Conservation (phyloP, 2,888 invertebrate genomes). For the Cabera pusaria region DNA sequence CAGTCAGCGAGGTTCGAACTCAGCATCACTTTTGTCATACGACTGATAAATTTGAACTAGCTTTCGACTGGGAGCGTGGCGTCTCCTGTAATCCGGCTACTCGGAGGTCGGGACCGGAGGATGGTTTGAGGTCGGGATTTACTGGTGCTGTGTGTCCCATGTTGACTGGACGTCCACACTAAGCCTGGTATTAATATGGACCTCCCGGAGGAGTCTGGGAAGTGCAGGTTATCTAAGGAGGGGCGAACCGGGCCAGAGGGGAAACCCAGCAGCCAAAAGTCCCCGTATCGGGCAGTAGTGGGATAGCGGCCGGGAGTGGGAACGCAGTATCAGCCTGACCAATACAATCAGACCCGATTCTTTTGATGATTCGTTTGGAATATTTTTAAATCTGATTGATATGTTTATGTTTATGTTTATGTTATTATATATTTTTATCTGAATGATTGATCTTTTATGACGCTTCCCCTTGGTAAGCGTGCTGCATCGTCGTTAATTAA, state of each 20-base stretch:
- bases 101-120: constrained; percentile 89
- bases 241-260: constrained; percentile 99
- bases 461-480: no score
- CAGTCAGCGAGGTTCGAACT: constrained; percentile 4
- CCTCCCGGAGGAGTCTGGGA: constrained; percentile 90
- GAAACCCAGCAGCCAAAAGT: constrained; percentile 99
- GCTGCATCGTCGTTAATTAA: no score
- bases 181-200: constrained; percentile 99
- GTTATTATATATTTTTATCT: no score
- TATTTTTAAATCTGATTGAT: neutral
- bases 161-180: constrained; percentile 97
- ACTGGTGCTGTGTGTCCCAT: constrained; percentile 72
- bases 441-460: no score
- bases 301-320: constrained; percentile 99
- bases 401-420: no score
- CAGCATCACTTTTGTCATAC: neutral
- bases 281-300: constrained; percentile 99
- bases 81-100: constrained; percentile 99
- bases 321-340: constrained; percentile 11
- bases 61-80: constrained; percentile 95
- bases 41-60: no score
- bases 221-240: constrained; percentile 95
- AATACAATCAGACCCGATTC: constrained; percentile 11
- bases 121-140: constrained; percentile 91
- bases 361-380: constrained; percentile 4